Conservation (phyloP, 1,140 invertebrate species). For the Aphelenchoides besseyi region DNA sequence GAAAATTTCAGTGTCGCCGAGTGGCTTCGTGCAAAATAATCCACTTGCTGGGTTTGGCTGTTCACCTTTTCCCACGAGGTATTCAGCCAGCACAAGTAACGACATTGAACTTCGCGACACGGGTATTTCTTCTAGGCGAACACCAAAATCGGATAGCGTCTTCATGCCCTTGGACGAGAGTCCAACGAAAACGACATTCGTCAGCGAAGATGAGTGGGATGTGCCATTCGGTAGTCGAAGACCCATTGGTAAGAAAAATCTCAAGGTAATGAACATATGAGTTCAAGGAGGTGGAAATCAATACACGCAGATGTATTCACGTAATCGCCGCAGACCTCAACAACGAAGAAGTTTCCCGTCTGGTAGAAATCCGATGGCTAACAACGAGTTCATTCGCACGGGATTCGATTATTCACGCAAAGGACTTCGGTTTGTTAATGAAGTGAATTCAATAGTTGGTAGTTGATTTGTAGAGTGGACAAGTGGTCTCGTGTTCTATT, state of each 20-base stretch:
- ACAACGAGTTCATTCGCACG: conserved; percentile 35
- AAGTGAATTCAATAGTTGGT: no score
- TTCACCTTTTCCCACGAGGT: neutral
- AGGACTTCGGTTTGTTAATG: no score
- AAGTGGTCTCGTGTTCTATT: conserved; percentile 51
- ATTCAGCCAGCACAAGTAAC: neutral
- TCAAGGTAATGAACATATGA: no score
- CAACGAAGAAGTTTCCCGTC: neutral
- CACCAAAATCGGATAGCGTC: neutral
- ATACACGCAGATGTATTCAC: neutral
- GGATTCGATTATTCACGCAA: conserved; percentile 53
- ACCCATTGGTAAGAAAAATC: neutral
- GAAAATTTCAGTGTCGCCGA: no score
- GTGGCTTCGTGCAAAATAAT: no score
- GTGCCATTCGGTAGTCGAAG: neutral
- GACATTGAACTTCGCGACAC: conserved; percentile 5
- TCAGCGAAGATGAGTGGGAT: conserved; percentile 26
- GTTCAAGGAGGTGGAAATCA: no score
- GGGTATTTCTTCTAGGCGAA: neutral
- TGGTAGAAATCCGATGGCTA: conserved; percentile 26
- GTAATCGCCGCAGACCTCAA: no score
- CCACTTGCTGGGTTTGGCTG: conserved; percentile 1
- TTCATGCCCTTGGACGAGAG: conserved; percentile 23
- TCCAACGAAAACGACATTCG: conserved; percentile 26
- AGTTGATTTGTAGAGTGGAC: no score